Percentiles rank a stretch among this genome's conserved stretches.
These are phyloP conservation scores for Eupelmus urozonus DNA, from an alignment of 2,888 invertebrate genomes.

Conservation along the genomic window DNA sequence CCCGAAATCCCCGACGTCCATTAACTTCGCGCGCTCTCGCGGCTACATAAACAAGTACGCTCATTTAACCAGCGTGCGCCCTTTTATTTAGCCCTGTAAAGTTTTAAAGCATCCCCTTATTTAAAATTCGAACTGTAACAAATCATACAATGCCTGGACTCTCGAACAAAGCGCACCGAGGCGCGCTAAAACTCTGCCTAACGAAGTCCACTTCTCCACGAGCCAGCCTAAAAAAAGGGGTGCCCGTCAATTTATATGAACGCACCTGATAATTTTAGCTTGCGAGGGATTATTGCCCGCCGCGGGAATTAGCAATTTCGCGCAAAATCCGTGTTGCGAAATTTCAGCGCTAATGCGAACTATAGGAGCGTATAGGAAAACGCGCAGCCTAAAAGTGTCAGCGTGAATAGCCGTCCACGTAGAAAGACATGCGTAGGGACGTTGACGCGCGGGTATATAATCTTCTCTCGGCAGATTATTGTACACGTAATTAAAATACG, in stretches of 20 bases:
- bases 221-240: too few species aligned
- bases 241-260: too few species aligned
- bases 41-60: slow-evolving; percentile 28
- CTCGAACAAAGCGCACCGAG: neutral
- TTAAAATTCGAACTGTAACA: slow-evolving; percentile 31
- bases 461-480: slow-evolving; percentile 37
- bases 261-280: too few species aligned
- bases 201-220: neutral
- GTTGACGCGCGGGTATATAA: slow-evolving; percentile 1
- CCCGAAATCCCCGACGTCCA: neutral
- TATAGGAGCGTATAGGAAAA: too few species aligned
- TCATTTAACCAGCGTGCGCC: slow-evolving; percentile 3
- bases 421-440: too few species aligned
- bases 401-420: too few species aligned
- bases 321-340: too few species aligned
- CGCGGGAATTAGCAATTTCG: too few species aligned
- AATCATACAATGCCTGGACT: slow-evolving; percentile 11
- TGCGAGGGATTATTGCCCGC: too few species aligned
- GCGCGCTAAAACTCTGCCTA: neutral
- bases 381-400: too few species aligned
- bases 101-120: slow-evolving; percentile 15
- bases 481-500: slow-evolving; percentile 61
- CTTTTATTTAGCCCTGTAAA: slow-evolving; percentile 13
- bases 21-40: neutral
- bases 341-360: too few species aligned